A percentile compares a stretch with the other conserved stretches of the same genome.
phyloP scores from a whole-genome alignment of 2,888 invertebrate genomes.

The Erynnis tages region DNA sequence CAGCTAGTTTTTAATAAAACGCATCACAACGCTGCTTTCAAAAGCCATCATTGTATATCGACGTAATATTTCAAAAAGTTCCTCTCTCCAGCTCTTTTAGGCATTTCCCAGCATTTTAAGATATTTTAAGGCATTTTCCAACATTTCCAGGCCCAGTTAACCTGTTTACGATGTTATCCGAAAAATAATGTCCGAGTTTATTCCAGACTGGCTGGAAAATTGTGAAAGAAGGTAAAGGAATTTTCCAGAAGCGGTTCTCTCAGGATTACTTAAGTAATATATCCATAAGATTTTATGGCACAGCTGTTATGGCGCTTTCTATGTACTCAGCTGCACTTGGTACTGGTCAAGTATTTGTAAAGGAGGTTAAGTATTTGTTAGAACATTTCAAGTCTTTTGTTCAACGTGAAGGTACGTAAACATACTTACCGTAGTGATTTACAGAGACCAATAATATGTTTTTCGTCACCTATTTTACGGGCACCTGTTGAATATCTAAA shows the following conservation, averaged over 20 bases:
- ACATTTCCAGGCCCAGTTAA: constrained; percentile 16
- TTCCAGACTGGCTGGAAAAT: constrained; percentile 15
- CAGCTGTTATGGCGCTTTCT: constrained; percentile 4
- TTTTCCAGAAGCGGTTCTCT: constrained; percentile 14
- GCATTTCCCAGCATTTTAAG: constrained; percentile 10
- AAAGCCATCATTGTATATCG: no score
- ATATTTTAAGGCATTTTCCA: not conserved
- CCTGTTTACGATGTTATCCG: constrained; percentile 24
- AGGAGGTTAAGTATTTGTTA: no score
- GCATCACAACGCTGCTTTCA: no score
- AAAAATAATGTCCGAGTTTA: constrained; percentile 21
- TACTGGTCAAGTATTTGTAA: not conserved
- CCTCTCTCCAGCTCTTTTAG: not conserved
- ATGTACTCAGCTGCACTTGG: not conserved
- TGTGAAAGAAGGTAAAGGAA: constrained; percentile 19
- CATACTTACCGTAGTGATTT: no score
- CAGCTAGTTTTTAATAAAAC: no score
- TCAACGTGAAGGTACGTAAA: no score
- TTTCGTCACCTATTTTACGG: no score
- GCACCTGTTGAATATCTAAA: no score
- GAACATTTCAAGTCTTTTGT: no score
- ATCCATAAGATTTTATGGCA: constrained; percentile 21
- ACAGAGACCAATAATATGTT: no score
- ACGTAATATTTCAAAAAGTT: constrained; percentile 7
- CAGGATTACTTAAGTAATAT: constrained; percentile 19